Conservation (phyloP, 1,140 invertebrate species). For the Grapholita molesta region DNA sequence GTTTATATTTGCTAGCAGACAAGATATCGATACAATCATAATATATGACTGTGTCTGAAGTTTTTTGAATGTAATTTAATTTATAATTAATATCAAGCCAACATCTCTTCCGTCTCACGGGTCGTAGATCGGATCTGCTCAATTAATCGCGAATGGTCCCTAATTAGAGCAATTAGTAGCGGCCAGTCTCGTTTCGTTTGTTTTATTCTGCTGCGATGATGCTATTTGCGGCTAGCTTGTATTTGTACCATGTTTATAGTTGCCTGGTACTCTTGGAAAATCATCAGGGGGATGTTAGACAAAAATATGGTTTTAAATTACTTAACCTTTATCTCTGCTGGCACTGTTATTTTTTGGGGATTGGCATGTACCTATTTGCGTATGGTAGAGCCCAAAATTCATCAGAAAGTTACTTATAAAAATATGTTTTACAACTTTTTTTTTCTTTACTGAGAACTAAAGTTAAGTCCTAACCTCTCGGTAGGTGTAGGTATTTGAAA, state of each 20-base stretch:
- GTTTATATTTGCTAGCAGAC: neutral
- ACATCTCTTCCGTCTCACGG: neutral
- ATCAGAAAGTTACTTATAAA: too few relatives aligned
- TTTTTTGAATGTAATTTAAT: neutral
- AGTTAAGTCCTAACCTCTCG: too few relatives aligned
- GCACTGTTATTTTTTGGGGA: too few relatives aligned
- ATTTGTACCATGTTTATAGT: neutral
- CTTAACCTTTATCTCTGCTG: too few relatives aligned
- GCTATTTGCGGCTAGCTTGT: neutral
- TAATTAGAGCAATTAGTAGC: constrained; percentile 37
- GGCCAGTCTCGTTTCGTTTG: neutral
- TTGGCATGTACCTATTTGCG: too few relatives aligned
- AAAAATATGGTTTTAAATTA: too few relatives aligned
- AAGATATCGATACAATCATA: too few relatives aligned
- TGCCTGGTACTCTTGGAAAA: neutral
- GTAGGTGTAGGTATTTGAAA: too few relatives aligned
- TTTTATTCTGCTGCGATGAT: neutral
- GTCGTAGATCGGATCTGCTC: constrained; percentile 22
- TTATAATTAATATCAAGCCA: neutral
- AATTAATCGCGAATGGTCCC: constrained; percentile 25
- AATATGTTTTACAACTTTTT: too few relatives aligned
- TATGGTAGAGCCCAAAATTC: too few relatives aligned
- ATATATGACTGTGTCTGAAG: neutral
- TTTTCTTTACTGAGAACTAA: too few relatives aligned
- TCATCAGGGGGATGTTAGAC: neutral